phyloP scores from a whole-genome alignment of 1,140 invertebrate genomes.

The Eupeodes corollae region DNA sequence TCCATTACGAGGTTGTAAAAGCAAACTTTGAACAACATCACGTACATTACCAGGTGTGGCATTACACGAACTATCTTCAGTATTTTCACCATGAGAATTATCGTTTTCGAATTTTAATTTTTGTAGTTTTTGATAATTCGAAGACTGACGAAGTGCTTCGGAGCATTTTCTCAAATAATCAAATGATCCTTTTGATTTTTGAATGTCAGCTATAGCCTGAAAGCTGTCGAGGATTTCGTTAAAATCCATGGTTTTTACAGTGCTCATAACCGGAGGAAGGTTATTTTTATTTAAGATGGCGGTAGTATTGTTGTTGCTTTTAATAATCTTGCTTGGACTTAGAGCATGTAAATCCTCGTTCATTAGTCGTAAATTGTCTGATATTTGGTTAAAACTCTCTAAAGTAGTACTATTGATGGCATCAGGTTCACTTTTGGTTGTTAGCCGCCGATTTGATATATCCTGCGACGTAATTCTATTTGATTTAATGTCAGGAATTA shows the following conservation, averaged over 20 bases:
- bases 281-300: constrained; percentile 9
- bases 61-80: constrained; percentile 34
- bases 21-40: constrained; percentile 55
- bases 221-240: constrained; percentile 36
- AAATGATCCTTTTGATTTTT: constrained; percentile 36
- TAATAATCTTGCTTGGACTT: constrained; percentile 28
- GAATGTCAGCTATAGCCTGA: constrained; percentile 35
- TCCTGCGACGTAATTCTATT: no score
- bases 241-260: constrained; percentile 14
- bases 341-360: constrained; percentile 34
- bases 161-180: constrained; percentile 37
- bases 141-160: constrained; percentile 31
- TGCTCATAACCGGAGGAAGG: constrained; percentile 22
- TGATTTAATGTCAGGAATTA: constrained; percentile 24
- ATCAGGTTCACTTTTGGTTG: constrained; percentile 3
- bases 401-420: constrained; percentile 12
- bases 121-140: constrained; percentile 26
- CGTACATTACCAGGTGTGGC: constrained; percentile 44
- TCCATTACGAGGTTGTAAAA: constrained; percentile 55
- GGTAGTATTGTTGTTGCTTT: constrained; percentile 6
- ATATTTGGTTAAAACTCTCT: constrained; percentile 35
- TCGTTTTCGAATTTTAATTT: constrained; percentile 25
- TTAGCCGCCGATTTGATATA: constrained; percentile 10
- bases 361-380: constrained; percentile 34
- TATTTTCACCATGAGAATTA: constrained; percentile 13